Base-by-base conservation (phyloP, 1,140 invertebrate species). In the Aphaenogaster rudis region DNA sequence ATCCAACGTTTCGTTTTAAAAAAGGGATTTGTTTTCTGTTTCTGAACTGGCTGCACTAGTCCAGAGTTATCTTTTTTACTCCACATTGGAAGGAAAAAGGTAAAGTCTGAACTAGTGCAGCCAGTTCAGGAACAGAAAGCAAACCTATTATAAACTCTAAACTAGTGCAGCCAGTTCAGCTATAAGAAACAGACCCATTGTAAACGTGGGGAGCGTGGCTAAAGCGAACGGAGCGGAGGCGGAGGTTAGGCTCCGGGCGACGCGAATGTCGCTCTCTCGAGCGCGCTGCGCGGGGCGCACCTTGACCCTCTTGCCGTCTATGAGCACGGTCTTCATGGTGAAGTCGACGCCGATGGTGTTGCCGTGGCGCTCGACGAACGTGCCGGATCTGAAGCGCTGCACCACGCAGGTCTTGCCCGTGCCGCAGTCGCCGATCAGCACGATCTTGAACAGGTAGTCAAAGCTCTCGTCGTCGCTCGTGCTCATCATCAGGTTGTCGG, bases 321-420 rank as follows among this genome's bases (percentile, higher is more conserved):
- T 97, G 79, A 98, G 96, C 9, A 99, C 96, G 36, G 98, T 99
- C 97, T 99, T 99, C 98, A 99, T 99, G 82, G 98, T 99, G 95
- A 99, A 99, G 96, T 99, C 99, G 42, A 99, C 98, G 71, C 98
- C 98, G 92, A 99, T 99, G 39, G 99, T 99, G 93, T 98, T 99
- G 33, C 98, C 98, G 95, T 99, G 98, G 91, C 97, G 97, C 96
- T 99, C 98, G 82, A 99, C 97, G 94, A 98, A 99, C 87, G 98
- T 98, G 86, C 98, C 98, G 79, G 98, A 98, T 95, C 98, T 98
- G 95, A 99, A 98, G 86, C 98, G 96, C 95, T 99, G 98, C 63
- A 99, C 98, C 90, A 98, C 97, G 93, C 97, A 98, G 81, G 98
- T 98, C 96, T 98, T 98, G 59, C 98, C 98, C 6, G 98, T 97